A percentile compares a stretch with the other conserved stretches of the same genome.
phyloP scores from a whole-genome alignment of 2,888 invertebrate genomes.

The Caenorhabditis doughertyi region DNA sequence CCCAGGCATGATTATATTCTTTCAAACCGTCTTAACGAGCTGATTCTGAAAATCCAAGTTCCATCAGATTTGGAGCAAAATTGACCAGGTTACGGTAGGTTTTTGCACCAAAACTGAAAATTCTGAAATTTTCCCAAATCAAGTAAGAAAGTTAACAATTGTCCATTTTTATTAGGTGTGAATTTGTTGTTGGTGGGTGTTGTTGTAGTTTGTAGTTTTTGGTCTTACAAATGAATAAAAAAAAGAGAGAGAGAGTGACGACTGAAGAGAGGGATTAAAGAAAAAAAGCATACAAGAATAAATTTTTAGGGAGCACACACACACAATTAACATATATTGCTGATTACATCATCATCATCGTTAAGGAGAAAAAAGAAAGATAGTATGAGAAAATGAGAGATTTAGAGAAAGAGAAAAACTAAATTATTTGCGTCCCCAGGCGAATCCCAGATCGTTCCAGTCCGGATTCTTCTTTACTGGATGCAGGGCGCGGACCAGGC shows the following conservation, averaged over 20 bases:
- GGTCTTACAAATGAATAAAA: no score
- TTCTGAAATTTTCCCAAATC: neutral
- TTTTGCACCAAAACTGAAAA: neutral
- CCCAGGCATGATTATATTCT: conserved; percentile 13
- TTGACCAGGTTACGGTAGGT: neutral
- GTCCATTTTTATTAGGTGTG: no score
- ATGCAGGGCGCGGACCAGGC: conserved; percentile 67
- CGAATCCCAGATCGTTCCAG: conserved; percentile 77
- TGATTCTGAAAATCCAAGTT: neutral
- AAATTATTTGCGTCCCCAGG: conserved; percentile 69
- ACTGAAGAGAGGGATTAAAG: no score
- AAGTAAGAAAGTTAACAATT: neutral
- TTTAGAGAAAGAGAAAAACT: neutral
- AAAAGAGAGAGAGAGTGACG: no score
- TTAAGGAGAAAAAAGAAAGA: neutral
- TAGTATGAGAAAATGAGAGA: no score
- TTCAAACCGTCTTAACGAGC: neutral
- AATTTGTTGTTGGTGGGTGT: no score
- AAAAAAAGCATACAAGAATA: no score
- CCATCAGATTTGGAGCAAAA: neutral
- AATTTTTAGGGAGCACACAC: no score
- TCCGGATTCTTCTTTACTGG: conserved; percentile 77
- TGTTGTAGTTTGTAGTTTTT: no score
- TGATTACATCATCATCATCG: neutral
- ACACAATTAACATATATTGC: no score